Conservation (phyloP, 2,888 invertebrate genomes). For the Aspidiotus destructor region DNA sequence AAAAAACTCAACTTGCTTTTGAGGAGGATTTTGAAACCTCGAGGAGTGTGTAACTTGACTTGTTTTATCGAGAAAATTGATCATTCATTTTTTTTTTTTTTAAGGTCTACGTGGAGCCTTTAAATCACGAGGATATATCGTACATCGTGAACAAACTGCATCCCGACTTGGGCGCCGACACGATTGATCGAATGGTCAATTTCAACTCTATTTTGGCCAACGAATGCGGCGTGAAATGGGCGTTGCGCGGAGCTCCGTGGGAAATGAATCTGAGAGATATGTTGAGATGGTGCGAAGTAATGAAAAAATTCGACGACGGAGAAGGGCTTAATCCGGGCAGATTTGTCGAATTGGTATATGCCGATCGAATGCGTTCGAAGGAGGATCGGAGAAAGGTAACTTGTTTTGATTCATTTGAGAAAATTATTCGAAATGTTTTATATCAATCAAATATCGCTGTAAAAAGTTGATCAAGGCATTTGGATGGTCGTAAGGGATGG, state of each 20-base stretch:
- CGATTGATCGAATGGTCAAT: slow-evolving; percentile 61
- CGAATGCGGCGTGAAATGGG: slow-evolving; percentile 43
- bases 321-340: slow-evolving; percentile 46
- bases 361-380: slow-evolving; percentile 71
- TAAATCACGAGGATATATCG: slow-evolving; percentile 53
- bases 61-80: too few species aligned
- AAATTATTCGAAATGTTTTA: not conserved
- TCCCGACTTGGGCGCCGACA: slow-evolving; percentile 49
- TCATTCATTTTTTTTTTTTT: slow-evolving; percentile 25
- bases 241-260: slow-evolving; percentile 70
- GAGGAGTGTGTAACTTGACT: not conserved
- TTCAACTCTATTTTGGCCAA: slow-evolving; percentile 63
- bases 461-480: too few species aligned
- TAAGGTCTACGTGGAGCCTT: slow-evolving; percentile 51
- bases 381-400: slow-evolving; percentile 64
- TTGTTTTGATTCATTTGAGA: not conserved
- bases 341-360: slow-evolving; percentile 70
- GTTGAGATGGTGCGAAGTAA: slow-evolving; percentile 80
- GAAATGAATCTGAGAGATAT: slow-evolving; percentile 96
- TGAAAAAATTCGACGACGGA: slow-evolving; percentile 41
- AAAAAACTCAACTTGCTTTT: not conserved
- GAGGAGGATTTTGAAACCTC: too few species aligned
- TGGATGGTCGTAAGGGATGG: too few species aligned
- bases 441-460: not conserved
- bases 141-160: slow-evolving; percentile 59